Evolutionary conservation across 35 echinoderm and acorn worm genomes (phyloP).

Genomic region (Strongylocentrotus purpuratus): DNA sequence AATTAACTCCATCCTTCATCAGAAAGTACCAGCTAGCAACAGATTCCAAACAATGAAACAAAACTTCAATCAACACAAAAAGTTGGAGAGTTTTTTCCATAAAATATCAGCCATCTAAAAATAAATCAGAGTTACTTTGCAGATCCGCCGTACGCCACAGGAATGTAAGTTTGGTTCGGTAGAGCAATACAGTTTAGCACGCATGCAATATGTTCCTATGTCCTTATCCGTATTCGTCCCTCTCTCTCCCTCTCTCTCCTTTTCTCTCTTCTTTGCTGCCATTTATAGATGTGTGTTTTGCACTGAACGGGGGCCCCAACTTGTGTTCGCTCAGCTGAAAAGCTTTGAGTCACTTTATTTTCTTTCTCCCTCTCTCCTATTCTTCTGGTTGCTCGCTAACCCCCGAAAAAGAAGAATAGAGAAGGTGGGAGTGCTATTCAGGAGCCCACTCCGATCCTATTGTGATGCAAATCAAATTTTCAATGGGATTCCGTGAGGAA

Average conservation of each 20-base stretch:
- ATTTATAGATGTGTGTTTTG: neutral
- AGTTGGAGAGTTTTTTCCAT: neutral
- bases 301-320: neutral
- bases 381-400: neutral
- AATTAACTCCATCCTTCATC: constrained; percentile 29
- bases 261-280: neutral
- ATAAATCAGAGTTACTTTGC: neutral
- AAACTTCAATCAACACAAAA: neutral
- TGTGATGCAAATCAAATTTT: neutral
- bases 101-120: neutral
- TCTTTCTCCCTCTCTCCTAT: constrained; percentile 8
- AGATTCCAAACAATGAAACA: neutral
- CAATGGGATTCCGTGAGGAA: neutral
- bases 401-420: constrained; percentile 12
- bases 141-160: neutral
- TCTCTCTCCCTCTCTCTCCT: neutral
- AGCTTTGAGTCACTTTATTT: constrained; percentile 9
- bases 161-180: neutral
- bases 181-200: neutral
- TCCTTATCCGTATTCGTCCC: neutral
- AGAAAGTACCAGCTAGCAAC: neutral
- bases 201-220: neutral
- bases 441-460: neutral
- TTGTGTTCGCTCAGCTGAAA: constrained; percentile 23
- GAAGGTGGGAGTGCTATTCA: constrained; percentile 6